These are phyloP conservation scores for Amniataba percoides DNA, from an alignment of 2,797 vertebrate species.

Conservation along the genomic window DNA sequence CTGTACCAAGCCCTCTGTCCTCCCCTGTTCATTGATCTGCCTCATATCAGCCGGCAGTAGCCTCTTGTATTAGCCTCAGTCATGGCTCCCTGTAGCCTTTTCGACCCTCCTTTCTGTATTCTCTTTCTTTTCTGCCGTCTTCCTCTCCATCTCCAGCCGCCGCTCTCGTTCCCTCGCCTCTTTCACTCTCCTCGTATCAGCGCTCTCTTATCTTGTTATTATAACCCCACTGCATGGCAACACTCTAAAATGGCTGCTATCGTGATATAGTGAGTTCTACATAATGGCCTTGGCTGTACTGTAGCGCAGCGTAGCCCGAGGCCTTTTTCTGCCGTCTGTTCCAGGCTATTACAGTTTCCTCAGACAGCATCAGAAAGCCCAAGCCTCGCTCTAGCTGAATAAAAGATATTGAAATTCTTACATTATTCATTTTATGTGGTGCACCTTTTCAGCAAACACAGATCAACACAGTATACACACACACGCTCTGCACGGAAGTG, in stretches of 20 bases:
- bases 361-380: conserved; percentile 78
- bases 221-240: conserved; percentile 80
- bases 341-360: conserved; percentile 81
- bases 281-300: conserved; percentile 78
- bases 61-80: conserved; percentile 58
- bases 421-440: conserved; percentile 79
- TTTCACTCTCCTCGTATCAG: conserved; percentile 66
- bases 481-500: conserved; percentile 16
- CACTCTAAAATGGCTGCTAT: conserved; percentile 80
- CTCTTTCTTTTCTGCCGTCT: conserved; percentile 26
- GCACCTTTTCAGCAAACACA: conserved; percentile 56
- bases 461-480: conserved; percentile 27
- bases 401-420: conserved; percentile 78
- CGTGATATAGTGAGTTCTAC: conserved; percentile 78
- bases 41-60: conserved; percentile 54
- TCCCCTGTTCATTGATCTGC: conserved; percentile 52
- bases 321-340: conserved; percentile 70
- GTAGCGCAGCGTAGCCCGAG: conserved; percentile 55
- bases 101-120: conserved; percentile 55
- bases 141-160: conserved; percentile 41
- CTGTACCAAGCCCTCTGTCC: conserved; percentile 39
- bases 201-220: conserved; percentile 83
- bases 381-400: conserved; percentile 69
- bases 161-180: conserved; percentile 48
- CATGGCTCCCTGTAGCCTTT: conserved; percentile 65